Conservation (phyloP, 2,888 invertebrate species). For the Dyspetes luteomarginatus region DNA sequence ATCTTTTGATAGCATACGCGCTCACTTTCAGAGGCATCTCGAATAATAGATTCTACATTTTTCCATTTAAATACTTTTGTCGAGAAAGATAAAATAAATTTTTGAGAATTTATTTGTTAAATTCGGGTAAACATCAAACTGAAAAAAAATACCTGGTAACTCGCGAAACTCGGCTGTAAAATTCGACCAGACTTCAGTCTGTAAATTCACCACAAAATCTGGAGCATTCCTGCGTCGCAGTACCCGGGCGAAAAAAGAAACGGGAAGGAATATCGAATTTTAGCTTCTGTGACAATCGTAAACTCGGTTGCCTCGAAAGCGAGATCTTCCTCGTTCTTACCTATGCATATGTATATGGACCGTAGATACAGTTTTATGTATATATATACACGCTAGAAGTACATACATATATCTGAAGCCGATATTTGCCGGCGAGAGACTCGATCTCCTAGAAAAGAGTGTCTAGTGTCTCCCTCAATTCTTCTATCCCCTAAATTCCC, state of each 20-base stretch:
- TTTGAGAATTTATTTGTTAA: conserved; percentile 69
- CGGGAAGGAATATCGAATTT: conserved; percentile 47
- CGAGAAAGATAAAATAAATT: conserved; percentile 44
- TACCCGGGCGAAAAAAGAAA: background rate
- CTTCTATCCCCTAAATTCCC: conserved; percentile 38
- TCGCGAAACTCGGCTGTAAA: background rate
- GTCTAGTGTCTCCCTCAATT: conserved; percentile 64
- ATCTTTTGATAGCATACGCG: too few relatives aligned
- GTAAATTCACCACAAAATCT: conserved; percentile 11
- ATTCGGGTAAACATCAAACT: conserved; percentile 70
- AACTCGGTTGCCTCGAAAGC: conserved; percentile 46
- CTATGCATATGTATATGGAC: conserved; percentile 33
- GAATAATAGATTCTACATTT: too few relatives aligned
- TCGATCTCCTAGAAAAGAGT: conserved; percentile 59
- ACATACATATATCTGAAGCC: background rate
- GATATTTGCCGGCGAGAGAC: conserved; percentile 41
- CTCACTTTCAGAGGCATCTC: too few relatives aligned
- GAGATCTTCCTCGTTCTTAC: conserved; percentile 6
- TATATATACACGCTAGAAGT: background rate
- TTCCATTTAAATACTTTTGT: too few relatives aligned
- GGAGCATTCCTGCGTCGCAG: conserved; percentile 9
- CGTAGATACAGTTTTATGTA: conserved; percentile 8
- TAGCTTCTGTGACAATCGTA: conserved; percentile 56
- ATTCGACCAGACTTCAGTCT: conserved; percentile 1
- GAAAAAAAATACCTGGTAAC: conserved; percentile 8